Evolutionary conservation across 2,113 vertebrate genomes (phyloP).

Genomic region (Embiotoca jacksoni): DNA sequence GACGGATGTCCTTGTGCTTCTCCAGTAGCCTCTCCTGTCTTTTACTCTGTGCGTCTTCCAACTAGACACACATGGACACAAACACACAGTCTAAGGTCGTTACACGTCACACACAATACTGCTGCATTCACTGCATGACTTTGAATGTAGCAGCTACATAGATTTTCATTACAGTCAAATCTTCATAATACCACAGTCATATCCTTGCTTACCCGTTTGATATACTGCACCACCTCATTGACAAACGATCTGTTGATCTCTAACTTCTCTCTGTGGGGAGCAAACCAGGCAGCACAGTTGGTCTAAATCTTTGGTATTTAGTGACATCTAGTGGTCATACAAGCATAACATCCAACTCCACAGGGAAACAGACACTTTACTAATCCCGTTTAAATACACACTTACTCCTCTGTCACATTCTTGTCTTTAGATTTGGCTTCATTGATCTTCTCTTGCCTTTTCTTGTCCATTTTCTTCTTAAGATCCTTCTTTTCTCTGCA

Average conservation of each 20-base stretch:
- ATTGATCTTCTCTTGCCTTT: slow-evolving; percentile 95
- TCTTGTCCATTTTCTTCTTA: slow-evolving; percentile 99
- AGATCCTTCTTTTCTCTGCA: slow-evolving; percentile 96
- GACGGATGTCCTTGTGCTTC: slow-evolving; percentile 96
- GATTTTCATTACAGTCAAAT: too few species aligned
- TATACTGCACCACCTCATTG: slow-evolving; percentile 96
- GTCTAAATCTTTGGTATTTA: slow-evolving; percentile 8
- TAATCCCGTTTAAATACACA: neutral
- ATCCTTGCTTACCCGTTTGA: slow-evolving; percentile 90
- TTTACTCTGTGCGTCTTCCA: slow-evolving; percentile 97
- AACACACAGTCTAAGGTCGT: neutral
- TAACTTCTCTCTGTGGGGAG: slow-evolving; percentile 90
- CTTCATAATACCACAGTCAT: too few species aligned
- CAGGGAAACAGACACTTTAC: neutral
- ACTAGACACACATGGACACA: slow-evolving; percentile 73
- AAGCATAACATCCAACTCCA: neutral
- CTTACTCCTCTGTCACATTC: slow-evolving; percentile 96
- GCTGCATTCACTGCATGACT: too few species aligned
- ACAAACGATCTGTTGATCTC: slow-evolving; percentile 98
- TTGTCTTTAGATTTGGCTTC: slow-evolving; percentile 97
- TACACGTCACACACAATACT: too few species aligned
- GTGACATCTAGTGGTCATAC: slow-evolving; percentile 66
- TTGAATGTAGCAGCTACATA: too few species aligned
- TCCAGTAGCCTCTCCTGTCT: slow-evolving; percentile 94
- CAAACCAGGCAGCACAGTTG: neutral